phyloP scores from a whole-genome alignment of 2,888 invertebrate genomes.

The Chloroclystis v-ata region DNA sequence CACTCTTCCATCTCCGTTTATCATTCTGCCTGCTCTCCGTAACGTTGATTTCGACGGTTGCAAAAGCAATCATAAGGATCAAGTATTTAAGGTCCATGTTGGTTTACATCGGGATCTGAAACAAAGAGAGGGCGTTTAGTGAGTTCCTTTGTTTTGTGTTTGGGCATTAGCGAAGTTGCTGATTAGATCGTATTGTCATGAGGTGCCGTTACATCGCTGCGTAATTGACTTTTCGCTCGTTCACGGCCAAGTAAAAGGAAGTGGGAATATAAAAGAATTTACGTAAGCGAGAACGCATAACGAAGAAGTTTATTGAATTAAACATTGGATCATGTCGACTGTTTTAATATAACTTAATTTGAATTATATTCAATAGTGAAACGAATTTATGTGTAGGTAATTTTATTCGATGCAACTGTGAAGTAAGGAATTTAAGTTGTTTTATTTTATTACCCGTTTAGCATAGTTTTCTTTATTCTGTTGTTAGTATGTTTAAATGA shows the following conservation, averaged over 20 bases:
- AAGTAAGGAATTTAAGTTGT: constrained; percentile 1
- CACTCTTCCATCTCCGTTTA: constrained; percentile 69
- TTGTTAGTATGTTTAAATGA: constrained; percentile 8
- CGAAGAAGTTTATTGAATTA: constrained; percentile 14
- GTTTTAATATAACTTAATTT: no score
- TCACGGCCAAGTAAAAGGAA: constrained; percentile 29
- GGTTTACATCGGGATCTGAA: constrained; percentile 65
- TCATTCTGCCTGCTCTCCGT: constrained; percentile 70
- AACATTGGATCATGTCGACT: no score
- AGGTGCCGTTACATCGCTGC: constrained; percentile 36
- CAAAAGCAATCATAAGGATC: constrained; percentile 69
- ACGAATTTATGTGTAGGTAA: background rate
- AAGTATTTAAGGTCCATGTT: constrained; percentile 71
- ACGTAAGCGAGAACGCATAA: constrained; percentile 18
- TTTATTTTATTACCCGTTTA: constrained; percentile 12
- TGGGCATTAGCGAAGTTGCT: constrained; percentile 42
- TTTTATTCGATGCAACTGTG: background rate
- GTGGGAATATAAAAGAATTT: constrained; percentile 26
- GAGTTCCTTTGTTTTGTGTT: constrained; percentile 43
- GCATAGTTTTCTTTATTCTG: constrained; percentile 10
- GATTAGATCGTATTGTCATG: constrained; percentile 50
- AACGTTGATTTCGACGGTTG: constrained; percentile 69
- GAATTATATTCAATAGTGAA: no score
- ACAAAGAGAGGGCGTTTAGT: constrained; percentile 56
- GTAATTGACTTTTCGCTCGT: constrained; percentile 42